Evolutionary conservation across 2,797 vertebrate species (phyloP).

Genomic region (Carduelis carduelis): DNA sequence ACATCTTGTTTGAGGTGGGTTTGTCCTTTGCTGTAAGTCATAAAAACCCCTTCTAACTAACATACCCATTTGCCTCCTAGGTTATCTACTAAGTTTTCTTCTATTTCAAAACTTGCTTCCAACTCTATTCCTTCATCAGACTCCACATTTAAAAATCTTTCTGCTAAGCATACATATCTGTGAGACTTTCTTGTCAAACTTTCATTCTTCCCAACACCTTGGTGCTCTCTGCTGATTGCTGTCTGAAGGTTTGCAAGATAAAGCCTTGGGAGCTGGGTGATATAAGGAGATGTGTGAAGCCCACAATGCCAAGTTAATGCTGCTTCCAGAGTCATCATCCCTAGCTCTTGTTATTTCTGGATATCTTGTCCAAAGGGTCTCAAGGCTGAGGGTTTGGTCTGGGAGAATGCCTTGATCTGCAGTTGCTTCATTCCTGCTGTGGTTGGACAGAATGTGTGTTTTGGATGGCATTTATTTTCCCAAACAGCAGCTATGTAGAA

Average conservation of each 20-base stretch:
- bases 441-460: background rate
- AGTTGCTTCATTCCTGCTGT: background rate
- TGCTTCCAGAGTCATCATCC: background rate
- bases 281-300: background rate
- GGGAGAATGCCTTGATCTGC: background rate
- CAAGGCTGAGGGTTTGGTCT: background rate
- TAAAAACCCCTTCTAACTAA: too few species aligned
- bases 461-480: conserved; percentile 23
- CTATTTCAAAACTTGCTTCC: too few species aligned
- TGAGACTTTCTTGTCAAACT: too few species aligned
- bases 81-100: too few species aligned
- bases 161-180: too few species aligned
- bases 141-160: too few species aligned
- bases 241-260: background rate
- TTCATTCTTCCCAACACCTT: too few species aligned
- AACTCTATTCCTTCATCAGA: too few species aligned
- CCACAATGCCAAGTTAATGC: background rate
- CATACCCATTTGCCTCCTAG: too few species aligned
- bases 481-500: background rate
- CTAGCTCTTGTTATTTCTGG: background rate
- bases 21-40: too few species aligned
- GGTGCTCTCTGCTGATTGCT: background rate
- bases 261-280: background rate
- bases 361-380: background rate
- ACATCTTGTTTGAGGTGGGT: too few species aligned